Conservation (phyloP, 2,797 vertebrate species). For the Pseudocheirus occidentalis region DNA sequence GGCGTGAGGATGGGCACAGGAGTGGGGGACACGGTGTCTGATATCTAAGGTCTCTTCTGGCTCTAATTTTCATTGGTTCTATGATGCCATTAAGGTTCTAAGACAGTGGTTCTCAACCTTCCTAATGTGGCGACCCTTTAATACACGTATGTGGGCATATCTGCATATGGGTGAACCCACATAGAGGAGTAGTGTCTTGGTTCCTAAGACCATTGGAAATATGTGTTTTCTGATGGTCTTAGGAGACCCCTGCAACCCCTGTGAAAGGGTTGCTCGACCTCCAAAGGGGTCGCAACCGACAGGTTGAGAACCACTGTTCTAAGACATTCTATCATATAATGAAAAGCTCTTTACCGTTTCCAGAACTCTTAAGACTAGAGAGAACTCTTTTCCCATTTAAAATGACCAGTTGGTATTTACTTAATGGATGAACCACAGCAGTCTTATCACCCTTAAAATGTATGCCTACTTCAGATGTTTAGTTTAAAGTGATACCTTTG, state of each 20-base stretch:
- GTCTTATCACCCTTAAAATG: conserved; percentile 60
- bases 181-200: too few species aligned
- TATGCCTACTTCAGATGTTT: conserved; percentile 56
- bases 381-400: conserved; percentile 43
- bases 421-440: conserved; percentile 63
- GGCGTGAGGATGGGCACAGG: neutral
- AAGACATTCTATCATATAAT: neutral
- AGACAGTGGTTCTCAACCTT: neutral
- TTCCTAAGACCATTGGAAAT: too few species aligned
- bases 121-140: too few species aligned
- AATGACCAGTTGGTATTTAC: conserved; percentile 58
- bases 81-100: neutral
- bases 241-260: too few species aligned
- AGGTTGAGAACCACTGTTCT: neutral
- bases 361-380: neutral
- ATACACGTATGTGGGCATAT: too few species aligned
- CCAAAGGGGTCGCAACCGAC: too few species aligned
- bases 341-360: neutral
- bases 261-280: too few species aligned
- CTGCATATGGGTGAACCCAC: too few species aligned
- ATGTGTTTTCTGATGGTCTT: too few species aligned
- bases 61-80: neutral
- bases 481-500: conserved; percentile 68
- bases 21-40: neutral
- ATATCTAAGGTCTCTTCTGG: neutral